Evolutionary conservation across 1,140 invertebrate genomes (phyloP).

Genomic region (Drosophila varians): DNA sequence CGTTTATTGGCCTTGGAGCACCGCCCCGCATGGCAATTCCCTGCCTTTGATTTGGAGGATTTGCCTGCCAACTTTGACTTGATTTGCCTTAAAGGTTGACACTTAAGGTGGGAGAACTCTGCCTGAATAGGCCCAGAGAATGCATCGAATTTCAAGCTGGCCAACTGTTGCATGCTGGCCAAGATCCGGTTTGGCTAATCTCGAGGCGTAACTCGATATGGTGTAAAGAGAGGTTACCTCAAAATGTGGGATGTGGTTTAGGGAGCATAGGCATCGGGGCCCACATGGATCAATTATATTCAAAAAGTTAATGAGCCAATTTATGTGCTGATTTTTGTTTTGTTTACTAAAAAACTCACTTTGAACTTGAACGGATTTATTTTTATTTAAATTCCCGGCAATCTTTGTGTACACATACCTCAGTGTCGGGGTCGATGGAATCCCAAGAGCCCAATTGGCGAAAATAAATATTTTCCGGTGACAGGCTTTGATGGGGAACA

Average conservation of each 20-base stretch:
- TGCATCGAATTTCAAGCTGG: not conserved
- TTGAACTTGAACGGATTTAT: constrained; percentile 5
- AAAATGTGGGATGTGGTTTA: constrained; percentile 26
- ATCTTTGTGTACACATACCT: not conserved
- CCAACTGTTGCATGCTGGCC: constrained; percentile 44
- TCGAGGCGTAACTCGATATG: not conserved
- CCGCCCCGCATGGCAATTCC: constrained; percentile 42
- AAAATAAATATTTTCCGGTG: constrained; percentile 13
- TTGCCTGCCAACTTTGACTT: constrained; percentile 76
- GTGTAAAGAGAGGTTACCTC: too few relatives aligned
- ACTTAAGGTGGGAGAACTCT: constrained; percentile 58
- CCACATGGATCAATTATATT: constrained; percentile 13
- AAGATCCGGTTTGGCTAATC: constrained; percentile 7
- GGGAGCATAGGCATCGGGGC: constrained; percentile 14
- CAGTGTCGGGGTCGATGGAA: constrained; percentile 8
- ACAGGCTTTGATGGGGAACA: constrained; percentile 7
- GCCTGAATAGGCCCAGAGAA: constrained; percentile 1
- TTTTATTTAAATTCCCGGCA: not conserved
- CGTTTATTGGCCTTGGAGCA: constrained; percentile 62
- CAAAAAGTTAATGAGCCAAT: not conserved
- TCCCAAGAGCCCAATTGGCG: not conserved
- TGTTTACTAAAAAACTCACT: not conserved
- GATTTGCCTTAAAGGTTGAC: constrained; percentile 67
- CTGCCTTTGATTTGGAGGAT: constrained; percentile 77
- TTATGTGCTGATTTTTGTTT: not conserved